Evolutionary conservation across 2,113 vertebrate species (phyloP).

Genomic region (Bombycilla garrulus): DNA sequence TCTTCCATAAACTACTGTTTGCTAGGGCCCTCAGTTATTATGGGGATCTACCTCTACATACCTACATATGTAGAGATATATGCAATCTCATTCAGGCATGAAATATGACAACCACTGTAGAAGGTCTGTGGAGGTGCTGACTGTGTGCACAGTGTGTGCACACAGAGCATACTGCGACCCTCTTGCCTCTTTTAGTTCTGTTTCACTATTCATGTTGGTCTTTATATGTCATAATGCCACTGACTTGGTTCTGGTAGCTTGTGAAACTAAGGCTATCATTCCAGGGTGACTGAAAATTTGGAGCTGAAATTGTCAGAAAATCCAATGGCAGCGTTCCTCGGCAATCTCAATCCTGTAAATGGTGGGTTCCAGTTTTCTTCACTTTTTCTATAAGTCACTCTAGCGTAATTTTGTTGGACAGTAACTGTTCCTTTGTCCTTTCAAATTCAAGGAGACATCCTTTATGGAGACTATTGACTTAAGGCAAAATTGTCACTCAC

Average conservation of each 20-base stretch:
- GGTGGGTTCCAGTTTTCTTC: conserved; percentile 37
- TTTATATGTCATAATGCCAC: accelerated
- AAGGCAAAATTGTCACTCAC: not conserved
- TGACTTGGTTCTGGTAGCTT: not conserved
- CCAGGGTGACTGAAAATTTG: conserved; percentile 55
- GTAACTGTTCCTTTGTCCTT: not conserved
- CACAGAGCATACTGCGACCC: not conserved
- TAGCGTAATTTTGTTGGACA: not conserved
- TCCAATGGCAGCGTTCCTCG: not conserved
- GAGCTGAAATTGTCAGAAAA: not conserved
- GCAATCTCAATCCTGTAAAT: not conserved
- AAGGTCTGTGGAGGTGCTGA: not conserved
- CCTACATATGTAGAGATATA: not conserved
- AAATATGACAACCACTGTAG: no score
- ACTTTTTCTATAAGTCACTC: not conserved
- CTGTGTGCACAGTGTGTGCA: not conserved
- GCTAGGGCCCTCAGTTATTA: not conserved
- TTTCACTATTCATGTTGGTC: not conserved
- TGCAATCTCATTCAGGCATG: not conserved
- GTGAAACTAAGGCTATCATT: not conserved
- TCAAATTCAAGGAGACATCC: not conserved
- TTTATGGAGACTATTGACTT: not conserved
- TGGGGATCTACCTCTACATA: not conserved
- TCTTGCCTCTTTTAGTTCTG: not conserved
- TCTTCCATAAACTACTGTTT: not conserved